Base-by-base conservation (phyloP, 2,113 vertebrate genomes). In the Gila orcuttii region DNA sequence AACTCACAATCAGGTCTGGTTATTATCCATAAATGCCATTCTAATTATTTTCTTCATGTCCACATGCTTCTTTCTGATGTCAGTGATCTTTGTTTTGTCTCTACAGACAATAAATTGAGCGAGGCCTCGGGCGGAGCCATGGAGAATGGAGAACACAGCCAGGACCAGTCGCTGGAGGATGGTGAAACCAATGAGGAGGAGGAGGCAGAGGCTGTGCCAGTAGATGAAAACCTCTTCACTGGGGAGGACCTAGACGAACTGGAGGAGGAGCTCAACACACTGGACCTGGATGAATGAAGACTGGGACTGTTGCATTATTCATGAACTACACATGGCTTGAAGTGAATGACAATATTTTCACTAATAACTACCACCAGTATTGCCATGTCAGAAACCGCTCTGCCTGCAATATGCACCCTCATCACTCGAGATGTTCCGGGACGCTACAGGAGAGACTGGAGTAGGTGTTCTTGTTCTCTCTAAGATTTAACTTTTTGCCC, bases 151-250 rank as follows among this genome's bases (percentile, higher is more conserved):
- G 93, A 95, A 64, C 91, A 92, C 55, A 92, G 92, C 55, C 92
- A 86, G n/a, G 88, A 86, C 28, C 66, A 69, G 6, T 95, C 87
- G 64, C 92, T 85, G 8, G 75, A 88, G 4, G 91, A 91, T 19
- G 95, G 93, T 31, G 94, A 90, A 83, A 88, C 93, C 85, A 94
- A 93, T 92, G 94, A 76, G 6, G 52, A 55, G 15, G 95, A 93
- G 36, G 93, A 94, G 0, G 92, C 96, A 0, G 96, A 96, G 90
- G 96, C 95, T 1, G 96, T 99, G 87, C 98, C 98, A 5, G 98
- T 99, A 82, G 98, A 99, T 74, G 98, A 99, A 93, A 99, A 99
- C 90, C 96, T 99, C 79, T 99, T 99, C 88, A 99, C 97, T 15
- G 97, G 98, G 28, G 98, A 99, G 93, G 98, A 99, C 91, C 93